Base-by-base conservation (phyloP, 1,140 invertebrate species). In the Bradynema listronoti region DNA sequence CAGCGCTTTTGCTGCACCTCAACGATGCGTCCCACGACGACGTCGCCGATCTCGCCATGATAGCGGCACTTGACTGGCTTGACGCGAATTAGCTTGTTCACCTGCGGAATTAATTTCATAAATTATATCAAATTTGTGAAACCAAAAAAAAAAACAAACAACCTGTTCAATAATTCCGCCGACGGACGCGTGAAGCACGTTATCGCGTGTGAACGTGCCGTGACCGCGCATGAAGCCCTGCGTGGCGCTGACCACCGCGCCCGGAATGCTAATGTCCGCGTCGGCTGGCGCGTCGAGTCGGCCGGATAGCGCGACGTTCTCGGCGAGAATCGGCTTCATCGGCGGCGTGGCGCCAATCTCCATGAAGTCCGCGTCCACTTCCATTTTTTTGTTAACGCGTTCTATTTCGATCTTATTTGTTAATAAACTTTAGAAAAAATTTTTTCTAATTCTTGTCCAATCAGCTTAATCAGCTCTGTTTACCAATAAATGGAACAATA, bases 61-160 rank as follows among this genome's bases (percentile, higher is more conserved):
- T 65, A 83, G 81, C 92, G 74, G 71, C 87, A 87, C 79, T 94
- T 94, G 5, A 93, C 79, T 0, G 93, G 90, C 62, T 84, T 84
- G 3, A 98, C 86, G 25, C 88, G 88, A 51, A 97, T 87, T 16
- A 98, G 81, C 79, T 93, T 91, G 78, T 96, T 97, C 0, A 97
- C 90, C n/a, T n/a, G n/a, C n/a, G n/a, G n/a, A n/a, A n/a, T n/a
- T n/a, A n/a, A n/a, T n/a, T n/a, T n/a, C n/a, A n/a, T n/a, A n/a
- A n/a, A n/a, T n/a, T n/a, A n/a, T n/a, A n/a, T n/a, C n/a, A n/a
- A n/a, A n/a, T n/a, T n/a, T n/a, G n/a, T n/a, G n/a, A n/a, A n/a
- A n/a, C n/a, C n/a, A n/a, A n/a, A n/a, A n/a, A n/a, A n/a, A n/a
- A n/a, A n/a, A n/a, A n/a, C n/a, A n/a, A n/a, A n/a, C n/a, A n/a